Conservation (phyloP, 2,113 vertebrate genomes). For the Xenotilapia leptura region DNA sequence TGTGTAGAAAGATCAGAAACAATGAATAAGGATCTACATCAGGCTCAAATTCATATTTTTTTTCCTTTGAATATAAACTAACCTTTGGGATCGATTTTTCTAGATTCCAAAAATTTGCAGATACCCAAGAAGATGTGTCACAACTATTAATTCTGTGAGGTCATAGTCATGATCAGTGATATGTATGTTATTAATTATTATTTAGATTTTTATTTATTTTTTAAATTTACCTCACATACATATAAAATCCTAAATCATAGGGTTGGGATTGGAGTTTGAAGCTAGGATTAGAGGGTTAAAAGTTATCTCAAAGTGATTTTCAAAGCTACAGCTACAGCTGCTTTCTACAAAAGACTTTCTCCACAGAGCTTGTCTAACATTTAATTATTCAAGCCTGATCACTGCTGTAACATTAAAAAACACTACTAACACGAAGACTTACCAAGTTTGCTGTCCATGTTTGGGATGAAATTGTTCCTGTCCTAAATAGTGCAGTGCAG, state of each 20-base stretch:
- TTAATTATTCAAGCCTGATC: not conserved
- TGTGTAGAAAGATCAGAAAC: no score
- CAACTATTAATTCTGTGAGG: no score
- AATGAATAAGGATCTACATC: not conserved
- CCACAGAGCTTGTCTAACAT: not conserved
- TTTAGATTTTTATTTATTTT: accelerated
- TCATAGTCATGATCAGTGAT: no score
- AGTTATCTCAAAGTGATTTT: not conserved
- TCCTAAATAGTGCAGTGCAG: not conserved
- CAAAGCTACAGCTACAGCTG: not conserved
- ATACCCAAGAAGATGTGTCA: no score
- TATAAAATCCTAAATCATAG: not conserved
- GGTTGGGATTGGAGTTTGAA: accelerated
- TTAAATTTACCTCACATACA: no score
- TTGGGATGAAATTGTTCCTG: accelerated
- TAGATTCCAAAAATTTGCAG: no score
- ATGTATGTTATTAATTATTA: no score
- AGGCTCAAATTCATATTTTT: no score
- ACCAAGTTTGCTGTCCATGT: not conserved
- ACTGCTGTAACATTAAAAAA: not conserved
- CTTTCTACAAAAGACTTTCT: not conserved
- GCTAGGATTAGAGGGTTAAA: not conserved
- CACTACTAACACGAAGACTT: not conserved
- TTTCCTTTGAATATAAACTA: accelerated
- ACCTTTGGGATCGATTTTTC: accelerated